Percentiles rank a stretch among this genome's conserved stretches.
Conservation (phyloP, 2,888 invertebrate species). For the Troglohyphantes excavatus region DNA sequence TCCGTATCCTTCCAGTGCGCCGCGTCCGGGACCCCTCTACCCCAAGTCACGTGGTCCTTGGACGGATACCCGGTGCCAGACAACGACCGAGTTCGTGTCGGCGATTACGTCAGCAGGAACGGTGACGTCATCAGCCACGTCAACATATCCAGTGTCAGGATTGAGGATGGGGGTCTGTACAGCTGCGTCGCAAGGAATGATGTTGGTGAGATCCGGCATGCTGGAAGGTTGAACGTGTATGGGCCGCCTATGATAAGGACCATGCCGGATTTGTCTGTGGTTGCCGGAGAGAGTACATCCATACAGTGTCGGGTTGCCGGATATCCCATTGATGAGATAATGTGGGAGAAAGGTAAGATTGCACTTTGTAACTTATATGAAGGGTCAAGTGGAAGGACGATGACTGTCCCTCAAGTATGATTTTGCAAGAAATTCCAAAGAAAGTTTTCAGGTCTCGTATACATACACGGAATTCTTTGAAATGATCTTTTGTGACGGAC, state of each 20-base stretch:
- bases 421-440: too few relatives aligned
- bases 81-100: constrained; percentile 81
- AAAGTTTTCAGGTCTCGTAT: too few relatives aligned
- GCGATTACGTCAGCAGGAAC: constrained; percentile 81
- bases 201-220: constrained; percentile 81
- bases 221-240: constrained; percentile 82
- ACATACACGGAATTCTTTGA: too few relatives aligned
- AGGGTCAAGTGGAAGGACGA: too few relatives aligned
- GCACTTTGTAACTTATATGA: too few relatives aligned
- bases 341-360: constrained; percentile 88
- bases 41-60: constrained; percentile 80
- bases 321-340: constrained; percentile 91
- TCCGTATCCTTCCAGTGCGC: constrained; percentile 89
- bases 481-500: too few relatives aligned
- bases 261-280: constrained; percentile 86
- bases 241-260: constrained; percentile 84
- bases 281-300: constrained; percentile 89
- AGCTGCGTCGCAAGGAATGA: constrained; percentile 82
- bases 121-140: constrained; percentile 83
- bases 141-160: constrained; percentile 82
- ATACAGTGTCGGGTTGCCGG: constrained; percentile 93
- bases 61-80: constrained; percentile 81
- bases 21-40: constrained; percentile 80
- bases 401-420: too few relatives aligned
- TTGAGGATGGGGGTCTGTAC: constrained; percentile 82